A percentile compares a stretch with the other conserved stretches of the same genome.
These are phyloP conservation scores for Benthosema pterotum DNA, from an alignment of 2,797 vertebrate species.

Conservation along the genomic window DNA sequence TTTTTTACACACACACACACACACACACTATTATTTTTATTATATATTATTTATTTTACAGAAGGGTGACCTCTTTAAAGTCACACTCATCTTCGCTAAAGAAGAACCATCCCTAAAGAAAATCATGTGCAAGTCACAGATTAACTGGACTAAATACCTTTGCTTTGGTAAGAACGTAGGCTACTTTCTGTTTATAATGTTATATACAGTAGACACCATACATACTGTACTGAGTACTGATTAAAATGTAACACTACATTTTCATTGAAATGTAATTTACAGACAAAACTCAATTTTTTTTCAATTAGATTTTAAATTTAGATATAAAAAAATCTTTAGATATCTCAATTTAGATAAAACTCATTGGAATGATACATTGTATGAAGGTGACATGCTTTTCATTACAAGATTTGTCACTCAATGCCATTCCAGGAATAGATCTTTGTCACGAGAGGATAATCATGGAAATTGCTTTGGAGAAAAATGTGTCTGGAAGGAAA, in stretches of 20 bases:
- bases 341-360: no score
- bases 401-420: not conserved
- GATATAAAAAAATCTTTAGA: no score
- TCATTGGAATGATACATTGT: no score
- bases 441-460: conserved; percentile 26
- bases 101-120: conserved; percentile 44
- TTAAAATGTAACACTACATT: no score
- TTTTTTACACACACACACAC: no score
- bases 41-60: conserved; percentile 23
- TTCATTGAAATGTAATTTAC: no score
- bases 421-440: conserved; percentile 26
- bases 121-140: conserved; percentile 28
- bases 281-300: no score
- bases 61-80: conserved; percentile 50
- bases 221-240: no score
- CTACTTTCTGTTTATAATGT: not conserved
- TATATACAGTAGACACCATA: no score
- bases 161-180: conserved; percentile 48
- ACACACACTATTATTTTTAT: no score
- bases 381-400: not conserved
- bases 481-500: not conserved
- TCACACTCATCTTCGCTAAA: conserved; percentile 39
- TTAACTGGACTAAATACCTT: conserved; percentile 52
- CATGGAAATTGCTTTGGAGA: conserved; percentile 46
- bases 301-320: no score